phyloP scores from a whole-genome alignment of 64 coral and sea anemone genomes.

The Stylophora pistillata region DNA sequence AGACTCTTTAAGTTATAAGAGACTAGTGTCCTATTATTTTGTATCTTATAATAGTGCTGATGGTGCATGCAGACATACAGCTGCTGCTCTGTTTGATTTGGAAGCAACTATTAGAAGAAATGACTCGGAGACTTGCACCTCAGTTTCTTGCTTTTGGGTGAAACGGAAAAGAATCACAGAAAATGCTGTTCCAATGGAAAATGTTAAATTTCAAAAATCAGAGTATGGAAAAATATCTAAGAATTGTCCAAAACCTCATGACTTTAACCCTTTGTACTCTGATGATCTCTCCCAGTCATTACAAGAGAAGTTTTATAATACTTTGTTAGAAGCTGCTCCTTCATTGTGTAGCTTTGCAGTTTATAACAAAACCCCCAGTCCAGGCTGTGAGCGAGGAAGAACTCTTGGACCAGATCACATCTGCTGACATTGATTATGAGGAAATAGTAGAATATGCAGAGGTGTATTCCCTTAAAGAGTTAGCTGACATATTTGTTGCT shows the following conservation, averaged over 20 bases:
- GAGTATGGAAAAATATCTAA: constrained; percentile 17
- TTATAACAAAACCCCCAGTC: constrained; percentile 28
- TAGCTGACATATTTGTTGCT: constrained; percentile 39
- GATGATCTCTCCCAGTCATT: constrained; percentile 10
- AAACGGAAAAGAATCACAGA: not conserved
- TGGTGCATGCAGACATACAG: constrained; percentile 3
- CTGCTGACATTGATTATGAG: constrained; percentile 28
- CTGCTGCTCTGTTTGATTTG: constrained; percentile 17
- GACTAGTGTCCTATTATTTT: no score
- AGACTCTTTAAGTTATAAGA: no score
- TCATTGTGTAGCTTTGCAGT: constrained; percentile 61
- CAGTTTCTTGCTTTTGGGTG: constrained; percentile 8
- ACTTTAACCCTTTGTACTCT: constrained; percentile 18
- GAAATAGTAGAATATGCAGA: constrained; percentile 33
- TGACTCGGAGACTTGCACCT: constrained; percentile 18
- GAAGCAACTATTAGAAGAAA: constrained; percentile 29
- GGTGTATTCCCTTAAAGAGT: constrained; percentile 25
- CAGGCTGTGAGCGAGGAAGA: constrained; percentile 32
- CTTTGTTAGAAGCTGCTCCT: constrained; percentile 20
- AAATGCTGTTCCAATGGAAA: not conserved
- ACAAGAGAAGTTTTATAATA: constrained; percentile 9
- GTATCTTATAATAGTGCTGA: no score
- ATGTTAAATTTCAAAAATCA: constrained; percentile 4
- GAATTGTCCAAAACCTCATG: constrained; percentile 15
- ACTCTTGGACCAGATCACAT: constrained; percentile 16